Conservation (phyloP, 2,113 vertebrate species). For the human region DNA sequence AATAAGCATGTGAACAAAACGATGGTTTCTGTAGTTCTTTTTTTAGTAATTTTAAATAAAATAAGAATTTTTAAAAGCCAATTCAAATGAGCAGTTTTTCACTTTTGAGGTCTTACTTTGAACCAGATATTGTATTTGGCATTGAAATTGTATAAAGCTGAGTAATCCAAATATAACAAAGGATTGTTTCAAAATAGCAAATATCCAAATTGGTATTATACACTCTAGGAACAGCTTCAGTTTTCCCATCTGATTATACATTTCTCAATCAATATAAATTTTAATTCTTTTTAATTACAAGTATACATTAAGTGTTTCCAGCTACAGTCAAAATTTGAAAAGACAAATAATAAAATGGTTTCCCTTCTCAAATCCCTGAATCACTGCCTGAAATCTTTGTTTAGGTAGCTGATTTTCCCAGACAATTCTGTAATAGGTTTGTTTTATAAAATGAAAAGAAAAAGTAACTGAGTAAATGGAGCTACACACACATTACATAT, state of each 20-base stretch:
- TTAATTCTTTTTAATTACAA: slow-evolving; percentile 21
- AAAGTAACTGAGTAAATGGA: background rate
- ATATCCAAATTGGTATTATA: background rate
- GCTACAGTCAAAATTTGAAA: background rate
- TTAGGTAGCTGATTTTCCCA: background rate
- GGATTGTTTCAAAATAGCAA: background rate
- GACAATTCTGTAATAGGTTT: background rate
- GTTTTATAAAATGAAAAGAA: background rate
- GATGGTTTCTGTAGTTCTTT: background rate
- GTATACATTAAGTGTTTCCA: background rate
- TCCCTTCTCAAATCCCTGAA: background rate
- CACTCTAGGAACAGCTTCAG: no score
- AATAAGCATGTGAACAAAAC: background rate
- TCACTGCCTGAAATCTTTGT: background rate
- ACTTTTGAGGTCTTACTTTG: background rate
- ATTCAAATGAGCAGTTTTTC: background rate
- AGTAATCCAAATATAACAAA: background rate
- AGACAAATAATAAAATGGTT: background rate
- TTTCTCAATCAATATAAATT: background rate
- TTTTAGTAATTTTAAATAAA: background rate
- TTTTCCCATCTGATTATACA: background rate
- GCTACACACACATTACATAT: background rate
- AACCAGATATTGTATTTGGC: background rate
- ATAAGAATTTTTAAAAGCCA: background rate
- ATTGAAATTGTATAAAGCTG: background rate